phyloP scores from a whole-genome alignment of 2,113 vertebrate species.

The Erythrocercus mccallii region DNA sequence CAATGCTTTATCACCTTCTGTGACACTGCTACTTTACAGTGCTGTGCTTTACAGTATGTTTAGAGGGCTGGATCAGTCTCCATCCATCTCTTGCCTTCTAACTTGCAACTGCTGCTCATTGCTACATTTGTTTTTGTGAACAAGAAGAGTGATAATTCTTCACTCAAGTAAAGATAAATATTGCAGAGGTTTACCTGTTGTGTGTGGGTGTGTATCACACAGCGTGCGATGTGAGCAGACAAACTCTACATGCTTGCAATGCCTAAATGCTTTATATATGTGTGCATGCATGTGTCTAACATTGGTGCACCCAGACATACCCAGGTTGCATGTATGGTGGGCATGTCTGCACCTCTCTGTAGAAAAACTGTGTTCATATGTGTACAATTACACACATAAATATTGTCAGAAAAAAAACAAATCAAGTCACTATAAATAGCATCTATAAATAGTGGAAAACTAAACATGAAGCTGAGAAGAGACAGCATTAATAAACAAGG shows the following conservation, averaged over 20 bases:
- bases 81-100: slow-evolving; percentile 30
- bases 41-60: background rate
- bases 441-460: background rate
- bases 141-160: slow-evolving; percentile 36
- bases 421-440: background rate
- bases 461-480: background rate
- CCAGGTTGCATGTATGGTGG: background rate
- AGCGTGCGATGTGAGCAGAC: background rate
- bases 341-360: background rate
- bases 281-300: background rate
- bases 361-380: background rate
- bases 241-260: accelerated
- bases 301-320: background rate
- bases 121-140: slow-evolving; percentile 57
- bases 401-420: background rate
- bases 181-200: background rate
- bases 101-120: background rate
- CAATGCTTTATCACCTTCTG: slow-evolving; percentile 10
- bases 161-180: slow-evolving; percentile 24
- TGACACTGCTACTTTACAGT: background rate
- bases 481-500: background rate
- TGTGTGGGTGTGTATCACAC: background rate
- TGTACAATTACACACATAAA: background rate
- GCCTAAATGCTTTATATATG: background rate
- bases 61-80: background rate